Base-by-base conservation (phyloP, 1,140 invertebrate species). In the Brachionus paranguensis region DNA sequence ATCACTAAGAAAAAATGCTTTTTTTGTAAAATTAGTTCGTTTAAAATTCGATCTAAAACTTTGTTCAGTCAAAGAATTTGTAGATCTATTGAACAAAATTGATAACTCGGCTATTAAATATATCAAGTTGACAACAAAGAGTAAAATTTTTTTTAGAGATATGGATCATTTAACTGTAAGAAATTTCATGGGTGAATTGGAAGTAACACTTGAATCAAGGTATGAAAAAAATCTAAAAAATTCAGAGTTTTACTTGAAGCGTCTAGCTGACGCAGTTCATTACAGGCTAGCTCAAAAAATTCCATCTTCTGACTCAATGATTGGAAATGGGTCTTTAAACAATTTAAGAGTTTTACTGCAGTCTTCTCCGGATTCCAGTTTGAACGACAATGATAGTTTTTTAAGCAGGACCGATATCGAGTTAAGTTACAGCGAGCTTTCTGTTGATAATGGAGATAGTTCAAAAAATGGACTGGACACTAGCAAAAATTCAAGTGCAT, bases 181-280 rank as follows among this genome's bases (percentile, higher is more conserved):
- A 11, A 81, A 81, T 81, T 81, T 81, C 14, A 81, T 81, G 78
- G 78, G 78, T 37, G 78, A 81, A 81, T 68, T 81, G 33, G 78
- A 81, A 45, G 78, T 50, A 14, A 81, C 78, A 20, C 12, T 81
- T 20, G 78, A 81, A 37, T 81, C 53, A 20, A 60, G 29, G 41
- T 64, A 24, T 68, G 78, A 81, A 68, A 60, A 47, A 60, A 68
- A 68, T 81, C 24, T 81, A 33, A 68, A 81, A 60, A 60, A 37
- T 64, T 43, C 78, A 64, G 78, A 81, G 45, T 68, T 81, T 43
- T 60, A 60, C 20, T 68, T 81, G 17, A 81, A 81, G 27, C 50
- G 78, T 10, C 17, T 81, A 27, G 53, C 78, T 12, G 78, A 81
- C 41, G 78, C 78, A 20, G 78, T 81, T 17, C 78, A 81, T 47